These are phyloP conservation scores for Enteromius anoplus DNA, from an alignment of 2,797 vertebrate species.

Conservation along the genomic window DNA sequence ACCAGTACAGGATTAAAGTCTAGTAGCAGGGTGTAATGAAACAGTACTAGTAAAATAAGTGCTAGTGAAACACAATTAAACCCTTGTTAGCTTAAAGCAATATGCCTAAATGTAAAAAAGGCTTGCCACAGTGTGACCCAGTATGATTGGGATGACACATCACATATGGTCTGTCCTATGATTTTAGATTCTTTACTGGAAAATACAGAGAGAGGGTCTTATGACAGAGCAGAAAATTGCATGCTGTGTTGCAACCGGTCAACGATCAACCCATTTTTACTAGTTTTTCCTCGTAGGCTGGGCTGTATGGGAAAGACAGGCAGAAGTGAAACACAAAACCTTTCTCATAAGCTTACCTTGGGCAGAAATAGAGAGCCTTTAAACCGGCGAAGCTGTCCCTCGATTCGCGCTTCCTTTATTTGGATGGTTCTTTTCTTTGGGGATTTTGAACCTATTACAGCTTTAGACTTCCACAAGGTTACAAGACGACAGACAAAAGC, in stretches of 20 bases:
- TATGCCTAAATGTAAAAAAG: background rate
- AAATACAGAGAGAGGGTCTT: background rate
- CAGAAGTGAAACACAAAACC: conserved; percentile 65
- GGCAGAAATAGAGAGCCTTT: conserved; percentile 70
- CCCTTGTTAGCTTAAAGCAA: background rate
- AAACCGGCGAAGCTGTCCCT: conserved; percentile 65
- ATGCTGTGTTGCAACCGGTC: conserved; percentile 24
- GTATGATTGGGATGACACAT: conserved; percentile 24
- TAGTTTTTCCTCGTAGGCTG: conserved; percentile 52
- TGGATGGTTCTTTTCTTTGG: conserved; percentile 34
- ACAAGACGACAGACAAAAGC: conserved; percentile 54
- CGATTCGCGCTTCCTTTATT: conserved; percentile 42
- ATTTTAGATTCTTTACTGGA: background rate
- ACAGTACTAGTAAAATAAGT: background rate
- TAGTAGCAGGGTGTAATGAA: background rate
- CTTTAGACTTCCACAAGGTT: conserved; percentile 48
- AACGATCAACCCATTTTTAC: conserved; percentile 43
- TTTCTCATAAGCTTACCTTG: conserved; percentile 71
- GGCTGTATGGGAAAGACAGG: conserved; percentile 61
- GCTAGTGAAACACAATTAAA: conserved; percentile 5
- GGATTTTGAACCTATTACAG: conserved; percentile 16
- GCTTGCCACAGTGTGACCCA: conserved; percentile 14
- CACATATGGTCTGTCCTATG: background rate
- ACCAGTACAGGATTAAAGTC: background rate
- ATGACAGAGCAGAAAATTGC: conserved; percentile 55